Conservation (phyloP, 2,888 invertebrate genomes). For the Zygothrica quintamaculata region DNA sequence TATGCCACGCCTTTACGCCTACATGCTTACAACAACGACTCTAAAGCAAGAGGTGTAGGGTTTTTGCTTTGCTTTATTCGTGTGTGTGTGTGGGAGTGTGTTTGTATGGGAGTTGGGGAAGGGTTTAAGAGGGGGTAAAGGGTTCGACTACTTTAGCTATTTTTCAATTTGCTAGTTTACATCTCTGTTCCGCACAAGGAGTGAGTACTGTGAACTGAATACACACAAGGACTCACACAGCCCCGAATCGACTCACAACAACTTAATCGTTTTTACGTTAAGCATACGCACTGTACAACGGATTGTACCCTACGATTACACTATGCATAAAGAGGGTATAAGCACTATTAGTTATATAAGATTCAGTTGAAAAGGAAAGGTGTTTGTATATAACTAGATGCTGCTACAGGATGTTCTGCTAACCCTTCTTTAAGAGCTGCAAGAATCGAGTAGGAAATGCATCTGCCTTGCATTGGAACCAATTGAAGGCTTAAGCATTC, state of each 20-base stretch:
- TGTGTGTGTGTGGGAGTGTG: too few relatives aligned
- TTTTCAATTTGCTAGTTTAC: conserved; percentile 69
- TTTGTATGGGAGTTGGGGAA: too few relatives aligned
- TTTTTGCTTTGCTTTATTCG: conserved; percentile 29
- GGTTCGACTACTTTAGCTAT: conserved; percentile 40
- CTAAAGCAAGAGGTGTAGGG: conserved; percentile 3
- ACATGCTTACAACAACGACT: too few relatives aligned
- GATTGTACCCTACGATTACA: conserved; percentile 16
- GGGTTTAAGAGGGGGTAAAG: conserved; percentile 18
- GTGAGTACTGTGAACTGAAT: conserved; percentile 38
- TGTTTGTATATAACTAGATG: too few relatives aligned
- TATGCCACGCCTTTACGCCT: conserved; percentile 53
- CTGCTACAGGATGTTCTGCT: too few relatives aligned
- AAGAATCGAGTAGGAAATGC: too few relatives aligned
- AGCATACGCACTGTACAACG: conserved; percentile 65
- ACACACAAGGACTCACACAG: too few relatives aligned
- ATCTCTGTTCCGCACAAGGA: neutral
- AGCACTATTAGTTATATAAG: too few relatives aligned
- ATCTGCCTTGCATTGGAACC: too few relatives aligned
- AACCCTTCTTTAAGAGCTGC: too few relatives aligned
- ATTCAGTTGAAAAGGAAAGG: too few relatives aligned
- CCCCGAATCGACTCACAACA: conserved; percentile 56
- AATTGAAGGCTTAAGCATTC: too few relatives aligned
- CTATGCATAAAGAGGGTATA: conserved; percentile 23
- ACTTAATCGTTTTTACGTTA: conserved; percentile 77